Evolutionary conservation across 2,888 invertebrate genomes (phyloP).

Genomic region (Callosobruchus maculatus): DNA sequence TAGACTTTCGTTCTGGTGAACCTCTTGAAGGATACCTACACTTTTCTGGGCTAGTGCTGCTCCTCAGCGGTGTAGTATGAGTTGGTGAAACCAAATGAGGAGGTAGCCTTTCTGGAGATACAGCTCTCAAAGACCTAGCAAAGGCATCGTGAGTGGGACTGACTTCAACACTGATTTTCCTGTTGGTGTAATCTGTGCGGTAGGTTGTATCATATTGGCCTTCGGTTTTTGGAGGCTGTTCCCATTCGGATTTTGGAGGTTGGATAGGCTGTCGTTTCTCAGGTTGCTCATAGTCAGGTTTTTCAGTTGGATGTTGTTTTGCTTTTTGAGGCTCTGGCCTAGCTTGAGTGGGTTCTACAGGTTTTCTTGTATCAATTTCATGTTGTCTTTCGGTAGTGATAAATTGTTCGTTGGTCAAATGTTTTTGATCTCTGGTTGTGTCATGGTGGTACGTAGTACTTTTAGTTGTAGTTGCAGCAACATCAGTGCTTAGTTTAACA

Average conservation of each 20-base stretch:
- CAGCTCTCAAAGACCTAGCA: slow-evolving; percentile 67
- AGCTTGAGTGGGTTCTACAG: slow-evolving; percentile 3
- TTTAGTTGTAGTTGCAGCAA: neutral
- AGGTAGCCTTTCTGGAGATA: slow-evolving; percentile 54
- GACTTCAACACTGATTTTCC: slow-evolving; percentile 59
- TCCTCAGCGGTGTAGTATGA: slow-evolving; percentile 52
- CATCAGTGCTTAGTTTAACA: neutral
- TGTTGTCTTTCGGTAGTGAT: slow-evolving; percentile 31
- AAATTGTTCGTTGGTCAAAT: slow-evolving; percentile 26
- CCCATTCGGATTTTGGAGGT: slow-evolving; percentile 38
- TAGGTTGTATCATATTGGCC: slow-evolving; percentile 57
- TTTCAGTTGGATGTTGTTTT: slow-evolving; percentile 2
- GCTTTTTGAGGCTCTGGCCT: neutral
- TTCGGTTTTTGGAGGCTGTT: slow-evolving; percentile 41
- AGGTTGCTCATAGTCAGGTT: slow-evolving; percentile 20
- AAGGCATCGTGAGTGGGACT: slow-evolving; percentile 75
- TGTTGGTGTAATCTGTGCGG: slow-evolving; percentile 53
- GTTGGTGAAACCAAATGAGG: slow-evolving; percentile 55
- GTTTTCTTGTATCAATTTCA: slow-evolving; percentile 19
- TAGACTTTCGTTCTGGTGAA: slow-evolving; percentile 33
- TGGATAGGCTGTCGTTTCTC: slow-evolving; percentile 36
- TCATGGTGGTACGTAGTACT: neutral
- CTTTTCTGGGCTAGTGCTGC: slow-evolving; percentile 50
- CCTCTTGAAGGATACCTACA: slow-evolving; percentile 30
- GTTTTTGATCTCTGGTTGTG: slow-evolving; percentile 13